phyloP scores from a whole-genome alignment of 2,888 invertebrate genomes.

The Hesperia comma region DNA sequence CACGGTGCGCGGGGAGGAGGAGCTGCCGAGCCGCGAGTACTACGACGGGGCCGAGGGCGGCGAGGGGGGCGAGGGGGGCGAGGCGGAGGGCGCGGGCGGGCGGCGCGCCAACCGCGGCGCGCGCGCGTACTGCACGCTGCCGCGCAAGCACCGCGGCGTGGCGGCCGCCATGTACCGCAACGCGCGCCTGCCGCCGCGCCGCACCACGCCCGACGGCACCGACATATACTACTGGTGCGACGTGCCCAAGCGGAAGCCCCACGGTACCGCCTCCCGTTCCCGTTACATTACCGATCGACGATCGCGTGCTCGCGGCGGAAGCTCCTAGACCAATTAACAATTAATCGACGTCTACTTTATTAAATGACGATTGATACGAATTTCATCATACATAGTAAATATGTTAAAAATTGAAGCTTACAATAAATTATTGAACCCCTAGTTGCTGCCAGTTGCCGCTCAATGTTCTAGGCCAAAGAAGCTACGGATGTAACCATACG shows the following conservation, averaged over 20 bases:
- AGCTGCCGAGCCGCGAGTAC: constrained; percentile 84
- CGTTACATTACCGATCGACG: too few species aligned
- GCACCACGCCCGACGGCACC: constrained; percentile 92
- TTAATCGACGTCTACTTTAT: too few species aligned
- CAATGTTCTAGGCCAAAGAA: too few species aligned
- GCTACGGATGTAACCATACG: too few species aligned
- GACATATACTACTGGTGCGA: constrained; percentile 95
- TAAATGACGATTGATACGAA: too few species aligned
- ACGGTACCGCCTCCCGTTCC: constrained; percentile 69
- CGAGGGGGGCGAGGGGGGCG: constrained; percentile 46
- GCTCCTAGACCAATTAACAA: too few species aligned
- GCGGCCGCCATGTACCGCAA: constrained; percentile 61
- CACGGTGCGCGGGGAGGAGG: constrained; percentile 87
- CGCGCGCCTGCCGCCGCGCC: constrained; percentile 86
- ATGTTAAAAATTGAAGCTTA: too few species aligned
- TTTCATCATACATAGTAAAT: too few species aligned
- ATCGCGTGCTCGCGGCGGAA: too few species aligned
- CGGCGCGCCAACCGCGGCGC: constrained; percentile 51
- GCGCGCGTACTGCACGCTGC: constrained; percentile 82
- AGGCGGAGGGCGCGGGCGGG: constrained; percentile 42
- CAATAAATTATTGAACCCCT: too few species aligned
- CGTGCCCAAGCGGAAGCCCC: constrained; percentile 83
- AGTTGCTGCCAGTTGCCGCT: too few species aligned
- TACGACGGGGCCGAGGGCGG: constrained; percentile 47
- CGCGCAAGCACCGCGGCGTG: constrained; percentile 57